Base-by-base conservation (phyloP, 2,113 vertebrate species). In the Neopipo cinnamomea region DNA sequence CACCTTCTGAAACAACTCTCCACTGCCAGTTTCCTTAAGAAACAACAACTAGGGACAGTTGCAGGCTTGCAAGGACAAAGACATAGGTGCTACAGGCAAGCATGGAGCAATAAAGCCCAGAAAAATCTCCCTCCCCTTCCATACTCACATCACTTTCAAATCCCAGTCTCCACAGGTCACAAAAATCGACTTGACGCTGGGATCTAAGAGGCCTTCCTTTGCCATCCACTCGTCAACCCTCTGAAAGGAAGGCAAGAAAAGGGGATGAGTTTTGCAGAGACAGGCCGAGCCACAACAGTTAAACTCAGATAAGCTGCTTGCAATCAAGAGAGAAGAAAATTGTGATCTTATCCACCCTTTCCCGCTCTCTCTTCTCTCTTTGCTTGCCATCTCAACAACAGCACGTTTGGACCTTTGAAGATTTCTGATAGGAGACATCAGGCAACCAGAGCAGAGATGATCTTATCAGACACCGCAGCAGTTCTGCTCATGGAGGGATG, bases 111-210 rank as follows among this genome's bases (percentile, higher is more conserved):
- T 65, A 82, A 91, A 91, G 33, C 75, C 52, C 65, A 84, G 47
- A 27, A 93, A 80, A 90, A 84, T 75, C 84, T 78, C 82, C 78
- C 89, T 88, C 74, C 94, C 91, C 83, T 95, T 85, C 93, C 91
- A 97, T 98, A 98, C 98, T 98, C 97, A 98, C 98, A 98, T 98
- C 97, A 98, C 98, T 98, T 98, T 98, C 97, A 98, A 98, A 97
- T 98, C 98, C 98, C 98, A 98, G 96, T 98, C 98, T 97, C 98
- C 98, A 94, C 98, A 98, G 97, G 98, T 98, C 97, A 98, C 98
- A 97, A 98, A 98, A 97, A 98, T 98, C 79, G 98, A 98, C 97
- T 98, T 98, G 97, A 98, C 97, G 95, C 98, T 98, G 94, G 98
- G 98, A 97, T 98, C 98, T 97, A 98, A 97, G 94, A 98, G 98